phyloP scores from a whole-genome alignment of 1,140 invertebrate genomes.

The Solenopsis invicta region DNA sequence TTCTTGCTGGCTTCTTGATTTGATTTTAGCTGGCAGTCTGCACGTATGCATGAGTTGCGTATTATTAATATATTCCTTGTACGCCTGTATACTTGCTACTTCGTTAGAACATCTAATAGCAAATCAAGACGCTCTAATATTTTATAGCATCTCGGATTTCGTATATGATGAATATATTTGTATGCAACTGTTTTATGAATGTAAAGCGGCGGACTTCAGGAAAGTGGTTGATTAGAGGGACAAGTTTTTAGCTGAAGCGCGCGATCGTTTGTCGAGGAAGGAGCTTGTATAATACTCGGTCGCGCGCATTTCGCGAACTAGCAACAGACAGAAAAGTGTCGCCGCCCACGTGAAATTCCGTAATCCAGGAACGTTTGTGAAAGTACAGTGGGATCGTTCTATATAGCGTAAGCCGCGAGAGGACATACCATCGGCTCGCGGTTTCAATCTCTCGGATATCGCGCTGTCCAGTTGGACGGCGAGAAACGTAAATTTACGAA shows the following conservation, averaged over 20 bases:
- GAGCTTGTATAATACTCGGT: slow-evolving; percentile 27
- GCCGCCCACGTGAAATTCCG: slow-evolving; percentile 67
- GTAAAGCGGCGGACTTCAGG: slow-evolving; percentile 13
- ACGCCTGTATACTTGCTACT: slow-evolving; percentile 2
- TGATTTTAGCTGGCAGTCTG: slow-evolving; percentile 29
- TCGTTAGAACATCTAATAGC: slow-evolving; percentile 9
- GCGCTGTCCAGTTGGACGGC: slow-evolving; percentile 29
- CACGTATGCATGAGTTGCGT: slow-evolving; percentile 38
- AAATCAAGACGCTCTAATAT: not conserved
- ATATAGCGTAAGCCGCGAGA: not conserved
- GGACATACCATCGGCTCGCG: slow-evolving; percentile 17
- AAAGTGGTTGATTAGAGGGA: slow-evolving; percentile 25
- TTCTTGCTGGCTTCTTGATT: slow-evolving; percentile 35
- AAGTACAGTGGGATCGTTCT: slow-evolving; percentile 62
- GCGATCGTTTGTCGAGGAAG: slow-evolving; percentile 23
- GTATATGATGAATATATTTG: slow-evolving; percentile 11
- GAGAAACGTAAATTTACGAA: slow-evolving; percentile 43
- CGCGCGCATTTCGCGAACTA: slow-evolving; percentile 37
- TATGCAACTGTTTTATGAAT: not conserved
- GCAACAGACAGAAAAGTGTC: slow-evolving; percentile 64
- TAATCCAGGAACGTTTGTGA: slow-evolving; percentile 71
- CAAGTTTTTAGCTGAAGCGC: slow-evolving; percentile 29
- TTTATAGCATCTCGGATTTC: not conserved
- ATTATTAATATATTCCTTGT: slow-evolving; percentile 48
- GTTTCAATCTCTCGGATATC: slow-evolving; percentile 48